A percentile compares a stretch with the other conserved stretches of the same genome.
These are phyloP conservation scores for Aromia moschata DNA, from an alignment of 2,888 invertebrate genomes.

Conservation along the genomic window DNA sequence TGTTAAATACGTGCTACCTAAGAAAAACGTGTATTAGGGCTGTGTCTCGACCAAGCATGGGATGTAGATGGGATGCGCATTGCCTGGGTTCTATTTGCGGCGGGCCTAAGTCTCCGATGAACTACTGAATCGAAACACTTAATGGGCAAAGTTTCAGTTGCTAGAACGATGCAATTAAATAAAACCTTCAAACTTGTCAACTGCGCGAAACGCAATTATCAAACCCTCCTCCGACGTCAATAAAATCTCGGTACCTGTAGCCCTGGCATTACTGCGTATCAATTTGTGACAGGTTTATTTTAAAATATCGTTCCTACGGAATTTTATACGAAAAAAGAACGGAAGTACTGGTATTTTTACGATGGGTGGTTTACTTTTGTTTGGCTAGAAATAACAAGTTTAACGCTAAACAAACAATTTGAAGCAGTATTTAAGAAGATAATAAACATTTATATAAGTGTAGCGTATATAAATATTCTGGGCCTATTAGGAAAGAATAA, in stretches of 20 bases:
- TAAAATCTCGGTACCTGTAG: not conserved
- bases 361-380: slow-evolving; percentile 4
- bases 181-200: too few relatives aligned
- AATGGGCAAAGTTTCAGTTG: too few relatives aligned
- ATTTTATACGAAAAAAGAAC: not conserved
- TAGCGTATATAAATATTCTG: slow-evolving; percentile 13
- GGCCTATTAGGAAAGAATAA: slow-evolving; percentile 1
- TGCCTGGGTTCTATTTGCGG: too few relatives aligned
- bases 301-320: not conserved
- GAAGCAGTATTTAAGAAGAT: slow-evolving; percentile 7
- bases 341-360: slow-evolving; percentile 7
- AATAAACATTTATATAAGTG: slow-evolving; percentile 13
- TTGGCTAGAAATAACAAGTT: slow-evolving; percentile 8
- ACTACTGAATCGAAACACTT: too few relatives aligned
- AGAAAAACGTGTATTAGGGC: too few relatives aligned
- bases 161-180: too few relatives aligned
- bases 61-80: too few relatives aligned
- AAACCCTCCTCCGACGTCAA: not conserved
- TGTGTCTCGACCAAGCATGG: too few relatives aligned
- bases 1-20: too few relatives aligned
- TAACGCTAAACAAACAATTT: slow-evolving; percentile 8
- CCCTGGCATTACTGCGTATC: not conserved
- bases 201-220: too few relatives aligned
- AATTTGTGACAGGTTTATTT: not conserved
- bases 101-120: too few relatives aligned